These are phyloP conservation scores for Sminthurides bifidus DNA, from an alignment of 1,140 invertebrate genomes.

Conservation along the genomic window DNA sequence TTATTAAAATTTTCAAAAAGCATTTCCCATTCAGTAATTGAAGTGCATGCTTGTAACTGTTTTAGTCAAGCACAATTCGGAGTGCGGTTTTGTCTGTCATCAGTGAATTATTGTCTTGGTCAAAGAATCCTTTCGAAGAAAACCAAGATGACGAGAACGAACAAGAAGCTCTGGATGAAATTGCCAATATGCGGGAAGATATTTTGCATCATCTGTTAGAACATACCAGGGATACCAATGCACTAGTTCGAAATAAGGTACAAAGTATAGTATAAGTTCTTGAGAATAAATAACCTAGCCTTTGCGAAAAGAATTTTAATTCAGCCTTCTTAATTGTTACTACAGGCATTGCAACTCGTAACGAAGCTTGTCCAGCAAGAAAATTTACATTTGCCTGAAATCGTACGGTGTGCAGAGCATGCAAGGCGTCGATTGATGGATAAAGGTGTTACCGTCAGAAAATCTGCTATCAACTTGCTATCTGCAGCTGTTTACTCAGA, in stretches of 20 bases:
- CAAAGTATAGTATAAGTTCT: too few relatives aligned
- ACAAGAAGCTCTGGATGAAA: background rate
- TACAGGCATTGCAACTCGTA: conserved; percentile 8
- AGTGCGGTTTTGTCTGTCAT: conserved; percentile 10
- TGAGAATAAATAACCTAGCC: too few relatives aligned
- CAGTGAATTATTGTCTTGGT: conserved; percentile 8
- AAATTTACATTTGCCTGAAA: conserved; percentile 1
- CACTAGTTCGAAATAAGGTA: conserved; percentile 17
- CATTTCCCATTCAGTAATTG: too few relatives aligned
- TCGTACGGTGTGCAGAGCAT: background rate
- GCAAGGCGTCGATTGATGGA: conserved; percentile 12
- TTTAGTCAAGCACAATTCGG: conserved; percentile 16
- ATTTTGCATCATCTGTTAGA: conserved; percentile 3
- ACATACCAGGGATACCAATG: conserved; percentile 12
- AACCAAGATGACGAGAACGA: background rate
- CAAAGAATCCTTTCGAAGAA: background rate
- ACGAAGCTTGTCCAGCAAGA: conserved; percentile 6
- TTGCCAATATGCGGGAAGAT: conserved; percentile 3
- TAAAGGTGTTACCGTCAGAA: conserved; percentile 9
- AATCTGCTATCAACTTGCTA: conserved; percentile 7
- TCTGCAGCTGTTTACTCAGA: conserved; percentile 1
- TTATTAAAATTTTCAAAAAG: too few relatives aligned
- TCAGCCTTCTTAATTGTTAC: background rate
- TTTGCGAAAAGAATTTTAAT: background rate
- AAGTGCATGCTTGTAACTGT: background rate